These are phyloP conservation scores for Mycetomoellerius zeteki DNA, from an alignment of 1,140 invertebrate genomes.

Conservation along the genomic window DNA sequence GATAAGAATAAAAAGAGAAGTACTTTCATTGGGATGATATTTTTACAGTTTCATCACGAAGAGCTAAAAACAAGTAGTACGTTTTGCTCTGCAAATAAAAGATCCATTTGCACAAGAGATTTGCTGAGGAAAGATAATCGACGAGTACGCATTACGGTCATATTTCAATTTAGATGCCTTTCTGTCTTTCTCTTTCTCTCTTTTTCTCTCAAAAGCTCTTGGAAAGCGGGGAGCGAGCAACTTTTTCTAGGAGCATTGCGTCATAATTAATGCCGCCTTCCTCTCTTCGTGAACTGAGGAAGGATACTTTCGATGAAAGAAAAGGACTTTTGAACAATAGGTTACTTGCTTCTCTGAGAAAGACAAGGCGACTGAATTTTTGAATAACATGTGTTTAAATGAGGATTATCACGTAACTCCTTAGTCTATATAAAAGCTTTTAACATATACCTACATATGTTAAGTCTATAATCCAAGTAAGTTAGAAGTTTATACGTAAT, in stretches of 20 bases:
- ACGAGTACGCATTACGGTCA: slow-evolving; percentile 19
- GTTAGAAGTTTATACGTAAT: background rate
- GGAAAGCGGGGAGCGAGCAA: background rate
- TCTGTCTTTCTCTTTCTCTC: background rate
- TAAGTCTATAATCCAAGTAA: background rate
- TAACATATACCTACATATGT: background rate
- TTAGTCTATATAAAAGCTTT: background rate
- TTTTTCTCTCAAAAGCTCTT: background rate
- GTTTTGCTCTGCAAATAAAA: slow-evolving; percentile 7
- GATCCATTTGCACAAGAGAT: background rate
- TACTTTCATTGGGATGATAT: background rate
- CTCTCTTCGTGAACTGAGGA: background rate
- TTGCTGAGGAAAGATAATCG: background rate
- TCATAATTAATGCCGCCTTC: slow-evolving; percentile 33
- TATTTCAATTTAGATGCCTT: slow-evolving; percentile 43
- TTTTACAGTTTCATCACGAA: background rate
- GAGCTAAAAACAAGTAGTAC: background rate
- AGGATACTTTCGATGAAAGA: background rate
- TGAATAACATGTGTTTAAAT: slow-evolving; percentile 11
- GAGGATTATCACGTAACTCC: background rate
- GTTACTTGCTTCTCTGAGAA: background rate
- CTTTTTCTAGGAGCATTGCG: slow-evolving; percentile 5
- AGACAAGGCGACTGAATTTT: background rate
- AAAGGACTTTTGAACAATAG: background rate
- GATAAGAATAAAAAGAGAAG: background rate